phyloP scores from a whole-genome alignment of 2,888 invertebrate species.

The Drepanosiphum platanoidis region DNA sequence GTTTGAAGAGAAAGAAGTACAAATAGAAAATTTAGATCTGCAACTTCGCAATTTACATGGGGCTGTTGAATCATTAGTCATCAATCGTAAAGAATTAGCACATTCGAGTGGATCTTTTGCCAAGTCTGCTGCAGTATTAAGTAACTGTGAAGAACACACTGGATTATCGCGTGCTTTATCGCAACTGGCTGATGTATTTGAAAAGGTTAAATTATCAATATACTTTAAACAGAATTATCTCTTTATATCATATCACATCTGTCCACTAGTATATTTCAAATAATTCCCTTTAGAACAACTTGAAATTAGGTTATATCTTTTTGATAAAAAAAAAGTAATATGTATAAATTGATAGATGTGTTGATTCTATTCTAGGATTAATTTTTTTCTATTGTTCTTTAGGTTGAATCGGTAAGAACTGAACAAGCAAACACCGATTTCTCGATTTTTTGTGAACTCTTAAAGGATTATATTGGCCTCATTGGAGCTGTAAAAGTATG shows the following conservation, averaged over 20 bases:
- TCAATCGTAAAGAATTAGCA: conserved; percentile 85
- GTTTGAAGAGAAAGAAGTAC: conserved; percentile 96
- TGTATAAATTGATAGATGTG: background rate
- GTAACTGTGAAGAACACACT: conserved; percentile 92
- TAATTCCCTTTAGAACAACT: no score
- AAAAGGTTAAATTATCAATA: conserved; percentile 71
- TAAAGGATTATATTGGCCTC: conserved; percentile 93
- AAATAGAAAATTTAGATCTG: conserved; percentile 89
- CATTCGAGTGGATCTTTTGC: conserved; percentile 83
- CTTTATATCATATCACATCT: no score
- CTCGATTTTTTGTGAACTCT: conserved; percentile 90
- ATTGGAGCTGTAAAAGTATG: conserved; percentile 82
- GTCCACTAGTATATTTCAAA: no score
- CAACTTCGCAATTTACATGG: conserved; percentile 87
- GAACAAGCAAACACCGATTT: conserved; percentile 96
- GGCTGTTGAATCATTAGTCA: conserved; percentile 87
- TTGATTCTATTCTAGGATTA: background rate
- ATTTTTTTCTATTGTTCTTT: conserved; percentile 56
- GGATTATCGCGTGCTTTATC: conserved; percentile 89
- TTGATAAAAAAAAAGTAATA: background rate
- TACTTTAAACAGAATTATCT: conserved; percentile 8
- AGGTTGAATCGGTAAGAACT: conserved; percentile 86
- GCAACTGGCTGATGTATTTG: conserved; percentile 88
- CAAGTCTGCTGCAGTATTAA: conserved; percentile 88
- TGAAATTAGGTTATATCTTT: no score